Evolutionary conservation across 2,113 vertebrate species (phyloP), one percentile per base, ranked within the genome.

Genomic region (Ailurus styani): DNA sequence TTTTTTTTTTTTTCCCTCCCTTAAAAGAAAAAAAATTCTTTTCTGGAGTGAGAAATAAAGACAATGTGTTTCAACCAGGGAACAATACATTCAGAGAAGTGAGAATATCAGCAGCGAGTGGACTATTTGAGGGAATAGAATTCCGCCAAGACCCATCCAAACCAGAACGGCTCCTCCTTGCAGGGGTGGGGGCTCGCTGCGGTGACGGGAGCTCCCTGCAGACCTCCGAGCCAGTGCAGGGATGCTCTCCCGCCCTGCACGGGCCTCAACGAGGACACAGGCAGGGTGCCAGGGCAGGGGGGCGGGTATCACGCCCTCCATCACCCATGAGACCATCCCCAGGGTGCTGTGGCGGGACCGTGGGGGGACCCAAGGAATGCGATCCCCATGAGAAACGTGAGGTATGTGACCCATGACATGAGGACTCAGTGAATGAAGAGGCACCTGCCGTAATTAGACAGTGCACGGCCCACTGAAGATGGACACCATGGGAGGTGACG

Each of bases 101-200:
- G 0, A 5, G 55, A 9, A 6, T 0, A 37, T 11, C 83, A 20
- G 55, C 0, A 2, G 20, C 0, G 0, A 4, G 68, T 0, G 34
- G 66, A 3, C 6, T 2, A 11, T 2, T 0, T 13, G 37, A 4
- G 5, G 23, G 29, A 17, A 7, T 1, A 0, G 0, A 15, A 37
- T 13, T 21, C 21, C 50, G 2, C n/a, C 12, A 6, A 13, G n/a
- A 10, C 7, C 1, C 17, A 1, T 25, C 50, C 21, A 1, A n/a
- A 6, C 7, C 31, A 9, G 25, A 45, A 73, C 0, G 15, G 34
- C 17, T 3, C 21, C 42, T 40, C 82, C 55, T 42, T 15, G n/a
- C 8, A 21, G 47, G 8, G 7, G 52, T 3, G 1, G 29, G 18
- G 55, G 37, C 2, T 13, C 3, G 7, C 7, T 17, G 3, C 2